Conservation (phyloP, 1,140 invertebrate species). For the Drosophila ambigua region DNA sequence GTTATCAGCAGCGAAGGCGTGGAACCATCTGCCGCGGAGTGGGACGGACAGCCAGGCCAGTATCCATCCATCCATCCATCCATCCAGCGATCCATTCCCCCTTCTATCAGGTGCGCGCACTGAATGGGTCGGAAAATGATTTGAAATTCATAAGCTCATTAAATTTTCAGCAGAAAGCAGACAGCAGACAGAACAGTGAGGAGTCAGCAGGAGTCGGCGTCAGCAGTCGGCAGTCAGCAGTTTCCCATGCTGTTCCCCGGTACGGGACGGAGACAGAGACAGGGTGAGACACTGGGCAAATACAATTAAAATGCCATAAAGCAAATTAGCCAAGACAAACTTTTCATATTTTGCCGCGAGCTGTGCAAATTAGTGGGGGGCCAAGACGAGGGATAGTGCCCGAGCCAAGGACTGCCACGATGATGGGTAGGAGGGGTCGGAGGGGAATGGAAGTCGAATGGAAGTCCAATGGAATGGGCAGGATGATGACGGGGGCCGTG, state of each 20-base stretch:
- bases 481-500: conserved; percentile 23
- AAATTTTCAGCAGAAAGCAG: conserved; percentile 63
- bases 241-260: conserved; percentile 22
- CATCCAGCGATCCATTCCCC: neutral
- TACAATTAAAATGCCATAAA: conserved; percentile 83
- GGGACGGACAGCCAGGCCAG: neutral
- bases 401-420: too few species aligned
- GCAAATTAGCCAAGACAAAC: conserved; percentile 81
- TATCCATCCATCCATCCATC: neutral
- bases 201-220: conserved; percentile 19
- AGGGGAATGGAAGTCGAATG: neutral
- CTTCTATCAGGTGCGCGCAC: conserved; percentile 41
- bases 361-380: conserved; percentile 68
- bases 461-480: neutral
- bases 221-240: conserved; percentile 23
- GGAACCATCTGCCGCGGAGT: conserved; percentile 21
- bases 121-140: conserved; percentile 42
- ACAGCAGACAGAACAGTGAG: conserved; percentile 28
- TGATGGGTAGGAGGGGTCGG: too few species aligned
- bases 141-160: conserved; percentile 78
- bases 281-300: conserved; percentile 52
- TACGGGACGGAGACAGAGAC: too few species aligned
- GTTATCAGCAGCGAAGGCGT: conserved; percentile 47
- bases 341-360: conserved; percentile 77
- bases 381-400: neutral